Conservation (phyloP, 2,888 invertebrate genomes). For the Metellina segmentata region DNA sequence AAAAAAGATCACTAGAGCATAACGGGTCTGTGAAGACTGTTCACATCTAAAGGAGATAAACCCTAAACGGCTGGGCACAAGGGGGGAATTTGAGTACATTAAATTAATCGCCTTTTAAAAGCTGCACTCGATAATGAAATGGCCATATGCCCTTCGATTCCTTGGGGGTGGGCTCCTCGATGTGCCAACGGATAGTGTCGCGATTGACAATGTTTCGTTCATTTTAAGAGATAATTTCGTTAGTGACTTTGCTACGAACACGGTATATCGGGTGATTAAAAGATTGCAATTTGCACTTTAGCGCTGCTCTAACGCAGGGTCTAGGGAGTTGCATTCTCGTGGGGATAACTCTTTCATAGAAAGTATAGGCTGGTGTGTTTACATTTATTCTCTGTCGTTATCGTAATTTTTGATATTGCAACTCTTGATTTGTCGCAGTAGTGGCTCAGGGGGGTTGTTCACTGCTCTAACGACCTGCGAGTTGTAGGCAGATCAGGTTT, state of each 20-base stretch:
- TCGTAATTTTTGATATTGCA: too few species aligned
- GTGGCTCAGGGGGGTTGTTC: too few species aligned
- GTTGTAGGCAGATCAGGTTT: too few species aligned
- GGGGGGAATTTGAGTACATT: background rate
- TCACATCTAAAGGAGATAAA: background rate
- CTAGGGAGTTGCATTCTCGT: too few species aligned
- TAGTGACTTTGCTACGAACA: background rate
- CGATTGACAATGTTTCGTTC: too few species aligned
- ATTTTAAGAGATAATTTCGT: background rate
- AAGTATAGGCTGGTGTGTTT: too few species aligned
- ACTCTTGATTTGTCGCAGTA: too few species aligned
- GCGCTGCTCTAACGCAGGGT: background rate
- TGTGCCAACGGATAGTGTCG: too few species aligned
- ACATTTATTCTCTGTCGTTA: too few species aligned
- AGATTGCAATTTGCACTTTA: background rate
- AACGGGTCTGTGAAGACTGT: background rate
- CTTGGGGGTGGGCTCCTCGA: too few species aligned
- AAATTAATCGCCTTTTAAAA: background rate
- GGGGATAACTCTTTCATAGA: too few species aligned
- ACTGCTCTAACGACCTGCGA: too few species aligned
- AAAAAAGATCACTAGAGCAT: background rate
- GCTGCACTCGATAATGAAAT: background rate
- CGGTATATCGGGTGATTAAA: background rate
- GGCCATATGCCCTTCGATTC: background rate
- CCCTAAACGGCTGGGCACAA: background rate